Evolutionary conservation across 1,140 invertebrate species (phyloP), one percentile per base, ranked within the genome.

Genomic region (Cherax quadricarinatus): DNA sequence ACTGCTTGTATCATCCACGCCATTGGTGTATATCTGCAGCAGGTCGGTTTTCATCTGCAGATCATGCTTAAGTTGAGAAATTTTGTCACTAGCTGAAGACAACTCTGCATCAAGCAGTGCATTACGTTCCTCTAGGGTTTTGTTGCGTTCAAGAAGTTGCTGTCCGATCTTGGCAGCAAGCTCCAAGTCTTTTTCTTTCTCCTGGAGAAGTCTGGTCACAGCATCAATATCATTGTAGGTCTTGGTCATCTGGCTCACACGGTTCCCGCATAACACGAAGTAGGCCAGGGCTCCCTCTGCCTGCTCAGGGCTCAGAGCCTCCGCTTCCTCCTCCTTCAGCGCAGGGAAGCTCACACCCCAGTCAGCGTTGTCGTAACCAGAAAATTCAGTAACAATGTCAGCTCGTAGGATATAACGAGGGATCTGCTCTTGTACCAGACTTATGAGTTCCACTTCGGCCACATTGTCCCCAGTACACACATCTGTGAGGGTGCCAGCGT

Each of bases 221-320:
- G 98, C 98, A 97, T 99, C 98, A 96, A 99, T 98, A 96, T 99
- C 99, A 98, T 99, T 98, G 97, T 99, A 99, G 96, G 98, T 98
- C 96, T 98, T 99, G 96, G 98, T 99, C 98, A 99, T 99, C 98
- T 99, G 98, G 97, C 98, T 99, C 96, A 99, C 97, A 95, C 99
- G 97, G 95, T 99, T 98, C 95, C 98, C 98, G 96, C 98, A 99
- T 97, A 99, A 96, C 97, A 99, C 97, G 95, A 99, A 99, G 96
- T 99, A 99, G 96, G 99, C 99, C 91, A 99, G 96, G 79, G 98
- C 98, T 95, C 99, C 98, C 95, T 98, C 97, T 95, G 98, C 98
- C 96, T 99, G 98, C 95, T 99, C 98, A 95, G 98, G 97, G 83
- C 98, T 98, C 91, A 99, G 96, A 94, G 97, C 97, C 93, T 98